Conservation (phyloP, 1,140 invertebrate genomes). For the Rhopalosiphum maidis region DNA sequence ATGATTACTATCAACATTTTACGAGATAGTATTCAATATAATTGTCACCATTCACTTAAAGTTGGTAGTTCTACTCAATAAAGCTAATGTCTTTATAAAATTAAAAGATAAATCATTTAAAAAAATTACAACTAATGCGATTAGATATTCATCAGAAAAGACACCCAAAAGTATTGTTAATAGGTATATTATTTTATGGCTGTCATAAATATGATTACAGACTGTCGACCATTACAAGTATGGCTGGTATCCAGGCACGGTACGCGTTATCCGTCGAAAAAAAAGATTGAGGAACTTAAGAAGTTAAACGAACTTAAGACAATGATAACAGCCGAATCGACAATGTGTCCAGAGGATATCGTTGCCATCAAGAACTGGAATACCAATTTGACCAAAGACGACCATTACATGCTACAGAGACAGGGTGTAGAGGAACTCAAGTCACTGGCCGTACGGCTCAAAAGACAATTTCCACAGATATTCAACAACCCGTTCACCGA, state of each 20-base stretch:
- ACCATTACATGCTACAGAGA: slow-evolving; percentile 54
- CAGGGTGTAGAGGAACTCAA: slow-evolving; percentile 59
- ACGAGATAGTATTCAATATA: too few species aligned
- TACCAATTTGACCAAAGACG: slow-evolving; percentile 51
- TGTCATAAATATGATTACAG: slow-evolving; percentile 51
- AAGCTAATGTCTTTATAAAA: neutral
- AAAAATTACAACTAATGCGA: neutral
- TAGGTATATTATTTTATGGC: neutral
- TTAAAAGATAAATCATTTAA: neutral
- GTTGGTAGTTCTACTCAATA: neutral
- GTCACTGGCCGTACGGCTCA: slow-evolving; percentile 59
- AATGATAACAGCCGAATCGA: slow-evolving; percentile 12
- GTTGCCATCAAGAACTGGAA: slow-evolving; percentile 59
- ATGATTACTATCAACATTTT: too few species aligned
- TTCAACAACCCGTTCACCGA: slow-evolving; percentile 52
- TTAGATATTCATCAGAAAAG: neutral
- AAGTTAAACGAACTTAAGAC: slow-evolving; percentile 34
- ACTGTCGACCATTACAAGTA: slow-evolving; percentile 60
- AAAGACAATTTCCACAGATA: slow-evolving; percentile 60
- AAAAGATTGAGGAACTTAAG: slow-evolving; percentile 53
- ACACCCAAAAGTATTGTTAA: neutral
- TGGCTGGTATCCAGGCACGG: slow-evolving; percentile 61
- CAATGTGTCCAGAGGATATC: slow-evolving; percentile 60
- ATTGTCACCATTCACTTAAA: neutral
- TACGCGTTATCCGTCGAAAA: slow-evolving; percentile 60